These are phyloP conservation scores for Nycticorax nycticorax DNA, from an alignment of 2,113 vertebrate species.

Conservation along the genomic window DNA sequence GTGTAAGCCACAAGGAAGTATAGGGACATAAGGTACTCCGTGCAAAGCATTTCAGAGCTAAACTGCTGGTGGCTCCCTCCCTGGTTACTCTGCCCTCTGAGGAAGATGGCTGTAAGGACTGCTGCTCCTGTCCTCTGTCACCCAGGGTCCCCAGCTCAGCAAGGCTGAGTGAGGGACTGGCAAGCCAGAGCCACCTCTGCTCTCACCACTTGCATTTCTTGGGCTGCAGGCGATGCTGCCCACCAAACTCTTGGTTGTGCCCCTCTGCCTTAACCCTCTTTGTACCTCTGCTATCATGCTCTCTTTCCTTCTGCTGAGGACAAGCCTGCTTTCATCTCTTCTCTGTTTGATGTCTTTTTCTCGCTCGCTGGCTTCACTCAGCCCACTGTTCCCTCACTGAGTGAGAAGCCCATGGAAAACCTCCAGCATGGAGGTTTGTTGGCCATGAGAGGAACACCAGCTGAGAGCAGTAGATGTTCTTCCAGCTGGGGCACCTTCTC, in stretches of 20 bases:
- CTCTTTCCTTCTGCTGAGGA: not conserved
- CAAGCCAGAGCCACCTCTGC: not conserved
- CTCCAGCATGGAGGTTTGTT: not conserved
- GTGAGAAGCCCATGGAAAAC: not conserved
- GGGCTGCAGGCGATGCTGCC: not conserved
- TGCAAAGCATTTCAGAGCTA: not conserved
- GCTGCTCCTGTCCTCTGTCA: not conserved
- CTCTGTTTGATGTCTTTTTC: not conserved
- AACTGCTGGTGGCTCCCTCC: not conserved
- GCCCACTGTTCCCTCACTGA: not conserved
- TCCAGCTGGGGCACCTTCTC: not conserved
- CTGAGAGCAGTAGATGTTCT: not conserved
- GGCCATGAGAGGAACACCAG: not conserved
- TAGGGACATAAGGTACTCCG: not conserved
- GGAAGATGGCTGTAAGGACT: conserved; percentile 45
- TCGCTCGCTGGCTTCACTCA: not conserved
- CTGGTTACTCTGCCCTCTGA: not conserved
- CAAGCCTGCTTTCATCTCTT: not conserved
- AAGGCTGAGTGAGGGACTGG: not conserved
- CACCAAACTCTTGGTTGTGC: not conserved
- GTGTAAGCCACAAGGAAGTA: conserved; percentile 17
- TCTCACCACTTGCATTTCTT: not conserved
- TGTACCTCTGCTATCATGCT: not conserved
- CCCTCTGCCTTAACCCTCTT: not conserved
- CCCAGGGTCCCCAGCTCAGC: not conserved